Conservation (phyloP, 2,888 invertebrate genomes). For the Drosophila diplacantha region DNA sequence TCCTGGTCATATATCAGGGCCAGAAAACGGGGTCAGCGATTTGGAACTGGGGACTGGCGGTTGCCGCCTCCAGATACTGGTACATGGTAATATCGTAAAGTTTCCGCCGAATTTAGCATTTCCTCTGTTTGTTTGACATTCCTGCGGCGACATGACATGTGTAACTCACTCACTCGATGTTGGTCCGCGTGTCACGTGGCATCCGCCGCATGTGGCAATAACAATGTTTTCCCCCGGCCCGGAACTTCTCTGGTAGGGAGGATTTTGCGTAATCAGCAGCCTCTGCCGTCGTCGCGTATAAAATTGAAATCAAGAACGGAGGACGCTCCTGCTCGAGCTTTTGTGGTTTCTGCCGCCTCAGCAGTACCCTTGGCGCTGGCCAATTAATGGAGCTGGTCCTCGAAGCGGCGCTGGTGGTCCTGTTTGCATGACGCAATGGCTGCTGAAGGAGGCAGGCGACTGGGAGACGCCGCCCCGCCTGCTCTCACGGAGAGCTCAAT, state of each 20-base stretch:
- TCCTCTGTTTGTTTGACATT: slow-evolving; percentile 61
- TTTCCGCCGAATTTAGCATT: slow-evolving; percentile 50
- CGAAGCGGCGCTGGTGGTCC: slow-evolving; percentile 28
- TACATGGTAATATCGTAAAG: slow-evolving; percentile 35
- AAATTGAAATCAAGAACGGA: slow-evolving; percentile 44
- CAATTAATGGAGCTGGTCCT: slow-evolving; percentile 55
- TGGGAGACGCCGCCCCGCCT: slow-evolving; percentile 52
- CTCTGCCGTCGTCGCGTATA: slow-evolving; percentile 15
- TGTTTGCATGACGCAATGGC: slow-evolving; percentile 62
- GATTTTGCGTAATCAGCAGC: slow-evolving; percentile 65
- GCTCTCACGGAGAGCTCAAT: slow-evolving; percentile 52
- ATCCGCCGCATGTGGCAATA: slow-evolving; percentile 62
- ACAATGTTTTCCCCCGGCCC: slow-evolving; percentile 26
- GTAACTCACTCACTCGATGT: slow-evolving; percentile 52
- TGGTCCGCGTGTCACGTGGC: slow-evolving; percentile 67
- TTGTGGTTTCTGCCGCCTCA: slow-evolving; percentile 51
- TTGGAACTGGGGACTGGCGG: neutral
- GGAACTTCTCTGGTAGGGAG: slow-evolving; percentile 17
- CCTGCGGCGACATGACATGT: slow-evolving; percentile 42
- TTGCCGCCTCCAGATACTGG: neutral
- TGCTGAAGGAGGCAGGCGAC: slow-evolving; percentile 47
- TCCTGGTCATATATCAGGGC: slow-evolving; percentile 21
- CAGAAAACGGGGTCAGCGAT: slow-evolving; percentile 28
- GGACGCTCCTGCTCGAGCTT: slow-evolving; percentile 12
- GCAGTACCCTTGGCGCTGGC: slow-evolving; percentile 49